Conservation (phyloP, 2,888 invertebrate species). For the Onthophagus sagittarius region DNA sequence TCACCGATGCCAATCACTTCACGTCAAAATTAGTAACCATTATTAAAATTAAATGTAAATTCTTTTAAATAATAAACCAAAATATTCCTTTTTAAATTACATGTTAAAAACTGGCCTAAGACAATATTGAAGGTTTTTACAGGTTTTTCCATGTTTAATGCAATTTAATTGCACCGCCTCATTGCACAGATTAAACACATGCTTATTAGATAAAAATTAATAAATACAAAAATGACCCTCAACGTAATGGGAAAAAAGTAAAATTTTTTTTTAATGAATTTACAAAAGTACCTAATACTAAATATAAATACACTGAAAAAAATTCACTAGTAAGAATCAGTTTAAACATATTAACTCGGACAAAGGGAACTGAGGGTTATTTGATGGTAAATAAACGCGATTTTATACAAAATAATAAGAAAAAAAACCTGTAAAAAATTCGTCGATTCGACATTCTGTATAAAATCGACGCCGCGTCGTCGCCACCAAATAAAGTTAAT, state of each 20-base stretch:
- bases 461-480: slow-evolving; percentile 24
- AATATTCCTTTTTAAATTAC: neutral
- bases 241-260: neutral
- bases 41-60: neutral
- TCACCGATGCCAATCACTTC: slow-evolving; percentile 33
- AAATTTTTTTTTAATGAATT: slow-evolving; percentile 13
- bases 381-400: slow-evolving; percentile 13
- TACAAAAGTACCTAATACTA: slow-evolving; percentile 18
- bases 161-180: slow-evolving; percentile 17
- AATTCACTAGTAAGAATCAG: neutral
- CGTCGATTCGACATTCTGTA: slow-evolving; percentile 27
- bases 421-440: slow-evolving; percentile 27
- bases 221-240: neutral
- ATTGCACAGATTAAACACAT: slow-evolving; percentile 18
- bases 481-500: no score
- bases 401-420: slow-evolving; percentile 31
- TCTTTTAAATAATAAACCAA: neutral
- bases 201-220: slow-evolving; percentile 2
- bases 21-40: slow-evolving; percentile 19
- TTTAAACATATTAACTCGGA: no score
- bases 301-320: slow-evolving; percentile 24
- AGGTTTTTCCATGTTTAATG: neutral
- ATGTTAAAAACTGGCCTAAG: slow-evolving; percentile 1
- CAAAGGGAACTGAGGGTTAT: neutral
- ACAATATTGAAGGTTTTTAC: neutral